Percentiles rank a stretch among this genome's conserved stretches.
phyloP scores from a whole-genome alignment of 2,888 invertebrate genomes.

The Microdon myrmicae region DNA sequence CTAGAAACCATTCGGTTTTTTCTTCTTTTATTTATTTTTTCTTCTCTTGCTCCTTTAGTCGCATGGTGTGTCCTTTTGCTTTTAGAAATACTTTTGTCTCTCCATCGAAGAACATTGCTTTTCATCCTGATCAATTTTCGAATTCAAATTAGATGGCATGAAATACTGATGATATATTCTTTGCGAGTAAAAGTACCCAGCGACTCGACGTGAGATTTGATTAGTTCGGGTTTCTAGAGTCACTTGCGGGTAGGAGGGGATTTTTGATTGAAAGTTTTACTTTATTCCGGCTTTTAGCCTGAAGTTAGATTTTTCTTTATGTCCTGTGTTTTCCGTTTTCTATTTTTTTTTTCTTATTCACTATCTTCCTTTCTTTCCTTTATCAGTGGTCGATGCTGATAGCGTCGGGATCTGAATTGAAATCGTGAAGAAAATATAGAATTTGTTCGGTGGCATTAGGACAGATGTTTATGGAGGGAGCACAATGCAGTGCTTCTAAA shows the following conservation, averaged over 20 bases:
- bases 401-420: slow-evolving; percentile 37
- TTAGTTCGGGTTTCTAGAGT: slow-evolving; percentile 13
- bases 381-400: slow-evolving; percentile 37
- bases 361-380: slow-evolving; percentile 31
- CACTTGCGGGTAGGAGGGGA: slow-evolving; percentile 8
- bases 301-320: no score
- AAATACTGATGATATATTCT: slow-evolving; percentile 38
- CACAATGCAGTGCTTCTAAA: slow-evolving; percentile 20
- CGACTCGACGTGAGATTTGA: slow-evolving; percentile 12
- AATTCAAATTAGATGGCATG: slow-evolving; percentile 49
- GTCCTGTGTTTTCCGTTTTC: slow-evolving; percentile 4
- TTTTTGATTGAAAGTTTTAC: slow-evolving; percentile 33
- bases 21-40: slow-evolving; percentile 5
- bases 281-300: slow-evolving; percentile 13
- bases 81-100: slow-evolving; percentile 26
- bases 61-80: slow-evolving; percentile 11
- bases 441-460: slow-evolving; percentile 17
- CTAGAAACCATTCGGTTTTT: slow-evolving; percentile 4
- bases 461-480: neutral
- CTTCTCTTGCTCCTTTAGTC: neutral
- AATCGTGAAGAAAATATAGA: slow-evolving; percentile 44
- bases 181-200: slow-evolving; percentile 33
- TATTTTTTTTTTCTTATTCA: slow-evolving; percentile 4
- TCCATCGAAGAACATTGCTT: slow-evolving; percentile 14
- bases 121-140: slow-evolving; percentile 40